phyloP scores from a whole-genome alignment of 1,140 invertebrate species.

The Scaptodrosophila lebanonensis region DNA sequence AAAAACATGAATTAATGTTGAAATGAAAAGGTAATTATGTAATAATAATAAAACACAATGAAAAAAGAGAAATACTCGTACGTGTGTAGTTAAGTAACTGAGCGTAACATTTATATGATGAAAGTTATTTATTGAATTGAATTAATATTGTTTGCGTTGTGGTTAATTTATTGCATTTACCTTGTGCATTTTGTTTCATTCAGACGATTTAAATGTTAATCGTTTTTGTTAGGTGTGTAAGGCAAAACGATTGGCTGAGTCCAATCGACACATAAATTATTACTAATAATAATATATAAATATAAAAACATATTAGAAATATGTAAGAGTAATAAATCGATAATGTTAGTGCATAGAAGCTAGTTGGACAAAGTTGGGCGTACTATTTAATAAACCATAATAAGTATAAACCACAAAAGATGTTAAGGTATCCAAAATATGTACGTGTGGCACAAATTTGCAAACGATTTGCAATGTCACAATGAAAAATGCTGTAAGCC shows the following conservation, averaged over 20 bases:
- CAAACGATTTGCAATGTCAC: constrained; percentile 2
- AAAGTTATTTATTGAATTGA: constrained; percentile 57
- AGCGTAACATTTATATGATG: constrained; percentile 32
- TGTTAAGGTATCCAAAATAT: too few species aligned
- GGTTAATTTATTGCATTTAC: constrained; percentile 37
- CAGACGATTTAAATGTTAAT: constrained; percentile 36
- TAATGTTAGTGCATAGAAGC: constrained; percentile 53
- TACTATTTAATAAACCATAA: constrained; percentile 15
- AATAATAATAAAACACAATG: constrained; percentile 12
- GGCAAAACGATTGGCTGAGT: constrained; percentile 40
- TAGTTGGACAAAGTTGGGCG: constrained; percentile 38
- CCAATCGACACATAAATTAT: constrained; percentile 36
- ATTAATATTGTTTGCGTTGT: constrained; percentile 49
- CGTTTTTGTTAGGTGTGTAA: constrained; percentile 30
- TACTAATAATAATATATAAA: constrained; percentile 13
- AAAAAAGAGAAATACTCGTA: constrained; percentile 23
- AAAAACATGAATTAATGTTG: constrained; percentile 61
- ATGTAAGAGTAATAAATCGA: constrained; percentile 27
- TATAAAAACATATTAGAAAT: constrained; percentile 30
- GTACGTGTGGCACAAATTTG: not conserved
- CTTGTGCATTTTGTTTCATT: constrained; percentile 16
- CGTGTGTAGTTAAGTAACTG: constrained; percentile 20
- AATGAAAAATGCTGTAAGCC: too few species aligned
- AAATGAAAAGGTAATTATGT: constrained; percentile 19
- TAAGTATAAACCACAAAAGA: constrained; percentile 25